Conservation (phyloP, 2,888 invertebrate genomes). For the Rhagophthalmus giganteus region DNA sequence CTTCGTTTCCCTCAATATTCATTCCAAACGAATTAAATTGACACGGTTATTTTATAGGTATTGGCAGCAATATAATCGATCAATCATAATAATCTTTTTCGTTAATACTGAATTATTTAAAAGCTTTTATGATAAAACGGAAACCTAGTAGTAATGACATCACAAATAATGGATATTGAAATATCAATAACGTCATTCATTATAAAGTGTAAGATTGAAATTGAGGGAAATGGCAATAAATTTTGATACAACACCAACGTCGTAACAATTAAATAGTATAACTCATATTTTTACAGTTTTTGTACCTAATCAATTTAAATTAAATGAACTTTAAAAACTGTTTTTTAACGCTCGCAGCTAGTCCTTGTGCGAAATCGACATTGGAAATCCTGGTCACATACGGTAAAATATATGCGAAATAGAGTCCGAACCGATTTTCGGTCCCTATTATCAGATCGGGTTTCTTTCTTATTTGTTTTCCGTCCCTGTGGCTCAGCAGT, state of each 20-base stretch:
- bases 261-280: too few species aligned
- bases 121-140: background rate
- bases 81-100: background rate
- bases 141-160: background rate
- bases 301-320: too few species aligned
- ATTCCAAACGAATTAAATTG: background rate
- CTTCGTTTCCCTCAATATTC: too few species aligned
- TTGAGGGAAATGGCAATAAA: too few species aligned
- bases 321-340: too few species aligned
- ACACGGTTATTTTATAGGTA: background rate
- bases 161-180: background rate
- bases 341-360: too few species aligned
- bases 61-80: background rate
- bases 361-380: too few species aligned
- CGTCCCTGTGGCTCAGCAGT: conserved; percentile 39
- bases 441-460: conserved; percentile 38
- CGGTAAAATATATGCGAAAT: conserved; percentile 14
- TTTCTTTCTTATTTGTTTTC: conserved; percentile 39
- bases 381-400: conserved; percentile 22
- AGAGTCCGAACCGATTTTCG: conserved; percentile 28
- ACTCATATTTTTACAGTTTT: too few species aligned
- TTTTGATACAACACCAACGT: too few species aligned
- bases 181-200: background rate
- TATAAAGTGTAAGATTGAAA: background rate
- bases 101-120: background rate